These are phyloP conservation scores for Cephus pygmeus DNA, from an alignment of 2,888 invertebrate genomes.

Conservation along the genomic window DNA sequence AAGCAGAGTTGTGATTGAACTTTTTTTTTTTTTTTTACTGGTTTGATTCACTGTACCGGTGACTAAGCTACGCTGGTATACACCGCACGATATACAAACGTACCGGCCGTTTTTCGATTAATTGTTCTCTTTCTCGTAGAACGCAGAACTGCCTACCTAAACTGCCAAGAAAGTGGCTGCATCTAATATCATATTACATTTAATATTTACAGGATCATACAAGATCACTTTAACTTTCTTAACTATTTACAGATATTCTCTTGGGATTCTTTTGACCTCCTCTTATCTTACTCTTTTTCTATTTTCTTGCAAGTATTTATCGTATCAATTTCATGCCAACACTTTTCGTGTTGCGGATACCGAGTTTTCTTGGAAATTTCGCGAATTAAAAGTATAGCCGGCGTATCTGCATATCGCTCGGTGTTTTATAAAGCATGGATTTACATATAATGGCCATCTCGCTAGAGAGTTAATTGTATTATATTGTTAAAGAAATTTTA, in stretches of 20 bases:
- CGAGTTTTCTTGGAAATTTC: neutral
- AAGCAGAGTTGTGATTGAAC: constrained; percentile 25
- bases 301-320: neutral
- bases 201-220: constrained; percentile 36
- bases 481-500: constrained; percentile 21
- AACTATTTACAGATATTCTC: neutral
- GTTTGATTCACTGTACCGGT: constrained; percentile 40
- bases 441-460: constrained; percentile 44
- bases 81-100: constrained; percentile 37
- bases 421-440: constrained; percentile 41
- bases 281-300: neutral
- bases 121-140: constrained; percentile 4
- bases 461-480: neutral
- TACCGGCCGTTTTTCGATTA: constrained; percentile 38
- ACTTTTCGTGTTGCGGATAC: neutral
- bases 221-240: neutral
- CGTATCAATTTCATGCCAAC: neutral
- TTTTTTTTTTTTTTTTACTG: constrained; percentile 33
- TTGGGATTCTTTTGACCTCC: neutral
- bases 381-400: constrained; percentile 18
- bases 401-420: constrained; percentile 35
- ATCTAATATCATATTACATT: constrained; percentile 11
- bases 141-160: neutral
- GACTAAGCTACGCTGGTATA: constrained; percentile 35
- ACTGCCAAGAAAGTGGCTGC: neutral